Evolutionary conservation across 1,140 invertebrate genomes (phyloP), one percentile per base, ranked within the genome.

Genomic region (Drosophila kikkawai): DNA sequence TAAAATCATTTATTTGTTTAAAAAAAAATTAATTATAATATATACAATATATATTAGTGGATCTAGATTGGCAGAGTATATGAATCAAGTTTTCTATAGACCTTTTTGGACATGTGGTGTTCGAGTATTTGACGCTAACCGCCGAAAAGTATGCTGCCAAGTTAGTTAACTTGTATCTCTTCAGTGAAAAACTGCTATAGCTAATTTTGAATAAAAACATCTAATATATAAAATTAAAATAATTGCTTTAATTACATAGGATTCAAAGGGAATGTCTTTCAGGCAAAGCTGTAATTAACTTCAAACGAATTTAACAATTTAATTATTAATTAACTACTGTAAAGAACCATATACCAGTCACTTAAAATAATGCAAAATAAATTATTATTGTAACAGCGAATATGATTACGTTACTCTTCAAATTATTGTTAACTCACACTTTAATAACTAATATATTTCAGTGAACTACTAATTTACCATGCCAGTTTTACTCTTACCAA

Each of bases 1-100:
- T 6, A 48, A 9, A 19, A 19, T 9, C 8, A 5, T 1, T 29
- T n/a, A n/a, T 6, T 50, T 11, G n/a, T 6, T 2, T 3, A 15
- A 9, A 50, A 29, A 13, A 45, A 11, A 29, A 48, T 48, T 6
- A n/a, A 50, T 29, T 6, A 4, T n/a, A 50, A 1, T 12, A 12
- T 11, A 8, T 2, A 9, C 7, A 22, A 19, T 19, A n/a, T 5
- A 26, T 9, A 5, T 29, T 29, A 1, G 0, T 15, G 15, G 4
- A n/a, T n/a, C 47, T 15, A 29, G 19, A 7, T 22, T 7, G 5
- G 5, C 5, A 13, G 4, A 4, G 4, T 26, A n/a, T 48, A 8
- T 19, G 0, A 12, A 4, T 19, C 0, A 12, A 4, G 4, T 1
- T 15, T 1, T 50, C 13, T 1, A 29, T n/a, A 7, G 0, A 11